Evolutionary conservation across 2,113 vertebrate genomes (phyloP).

Genomic region (Phaethornis superciliosus): DNA sequence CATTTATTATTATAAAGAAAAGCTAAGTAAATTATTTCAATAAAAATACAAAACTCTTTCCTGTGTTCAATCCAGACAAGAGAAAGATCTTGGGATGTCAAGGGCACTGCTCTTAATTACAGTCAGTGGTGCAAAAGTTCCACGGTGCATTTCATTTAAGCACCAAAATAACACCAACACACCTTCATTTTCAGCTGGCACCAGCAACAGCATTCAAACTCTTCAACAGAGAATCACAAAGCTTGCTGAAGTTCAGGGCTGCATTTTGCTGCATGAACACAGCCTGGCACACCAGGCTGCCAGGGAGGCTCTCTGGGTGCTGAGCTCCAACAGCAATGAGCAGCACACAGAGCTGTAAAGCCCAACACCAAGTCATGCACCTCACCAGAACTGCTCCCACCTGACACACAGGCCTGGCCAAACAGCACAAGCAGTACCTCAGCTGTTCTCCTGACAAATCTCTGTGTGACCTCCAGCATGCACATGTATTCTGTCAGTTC

Average conservation of each 20-base stretch:
- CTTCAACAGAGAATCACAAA: neutral
- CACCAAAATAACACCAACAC: neutral
- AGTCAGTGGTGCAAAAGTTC: neutral
- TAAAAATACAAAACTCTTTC: neutral
- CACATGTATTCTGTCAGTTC: conserved; percentile 93
- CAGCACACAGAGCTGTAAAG: rapidly evolving
- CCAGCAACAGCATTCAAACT: neutral
- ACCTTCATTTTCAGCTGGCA: neutral
- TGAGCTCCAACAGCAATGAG: neutral
- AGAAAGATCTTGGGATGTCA: neutral
- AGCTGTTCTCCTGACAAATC: conserved; percentile 80
- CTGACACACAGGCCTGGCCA: rapidly evolving
- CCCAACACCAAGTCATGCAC: rapidly evolving
- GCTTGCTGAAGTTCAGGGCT: neutral
- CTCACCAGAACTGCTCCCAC: neutral
- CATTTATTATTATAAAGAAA: neutral
- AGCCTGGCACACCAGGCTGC: neutral
- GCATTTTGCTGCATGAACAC: neutral
- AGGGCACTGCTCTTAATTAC: neutral
- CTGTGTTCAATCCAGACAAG: neutral
- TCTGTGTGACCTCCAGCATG: conserved; percentile 88
- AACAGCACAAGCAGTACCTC: conserved; percentile 75
- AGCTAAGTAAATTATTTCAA: neutral
- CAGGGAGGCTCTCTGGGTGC: neutral
- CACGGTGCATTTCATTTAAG: neutral